A percentile compares a stretch with the other conserved stretches of the same genome.
phyloP scores from a whole-genome alignment of 2,888 invertebrate genomes.

The Xylota segnis region DNA sequence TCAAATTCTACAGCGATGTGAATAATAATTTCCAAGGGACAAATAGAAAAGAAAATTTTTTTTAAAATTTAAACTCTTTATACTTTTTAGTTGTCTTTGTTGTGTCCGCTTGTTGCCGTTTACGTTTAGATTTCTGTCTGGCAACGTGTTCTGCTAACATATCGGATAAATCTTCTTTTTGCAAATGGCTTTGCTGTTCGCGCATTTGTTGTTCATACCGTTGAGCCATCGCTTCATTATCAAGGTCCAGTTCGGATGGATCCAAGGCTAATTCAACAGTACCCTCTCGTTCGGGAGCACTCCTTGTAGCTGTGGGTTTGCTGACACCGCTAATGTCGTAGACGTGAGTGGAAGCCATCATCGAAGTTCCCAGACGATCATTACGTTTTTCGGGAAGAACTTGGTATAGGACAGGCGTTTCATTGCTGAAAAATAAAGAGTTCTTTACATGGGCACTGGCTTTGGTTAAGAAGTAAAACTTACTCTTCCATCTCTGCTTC shows the following conservation, averaged over 20 bases:
- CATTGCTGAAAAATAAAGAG: conserved; percentile 87
- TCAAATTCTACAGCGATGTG: too few species aligned
- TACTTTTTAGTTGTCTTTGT: conserved; percentile 96
- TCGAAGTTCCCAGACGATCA: conserved; percentile 94
- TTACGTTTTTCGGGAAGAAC: conserved; percentile 97
- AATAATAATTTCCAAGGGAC: not conserved
- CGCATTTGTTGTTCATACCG: conserved; percentile 98
- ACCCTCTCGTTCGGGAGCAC: conserved; percentile 85
- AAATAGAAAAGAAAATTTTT: not conserved
- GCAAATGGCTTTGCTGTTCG: conserved; percentile 94
- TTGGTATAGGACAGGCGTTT: conserved; percentile 97
- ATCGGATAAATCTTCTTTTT: conserved; percentile 98
- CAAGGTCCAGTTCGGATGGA: conserved; percentile 98
- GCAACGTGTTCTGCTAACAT: conserved; percentile 99
- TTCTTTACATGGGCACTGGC: not conserved
- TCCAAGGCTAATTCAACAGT: conserved; percentile 98
- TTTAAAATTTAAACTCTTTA: conserved; percentile 98
- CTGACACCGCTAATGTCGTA: conserved; percentile 94
- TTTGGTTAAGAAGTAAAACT: conserved; percentile 78
- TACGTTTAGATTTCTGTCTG: conserved; percentile 97
- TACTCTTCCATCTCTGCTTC: conserved; percentile 98
- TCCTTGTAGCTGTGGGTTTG: conserved; percentile 83
- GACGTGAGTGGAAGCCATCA: conserved; percentile 99
- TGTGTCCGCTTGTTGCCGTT: conserved; percentile 95
- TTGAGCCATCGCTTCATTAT: conserved; percentile 97